phyloP scores from a whole-genome alignment of 2,113 vertebrate genomes.

The Cygnus atratus region DNA sequence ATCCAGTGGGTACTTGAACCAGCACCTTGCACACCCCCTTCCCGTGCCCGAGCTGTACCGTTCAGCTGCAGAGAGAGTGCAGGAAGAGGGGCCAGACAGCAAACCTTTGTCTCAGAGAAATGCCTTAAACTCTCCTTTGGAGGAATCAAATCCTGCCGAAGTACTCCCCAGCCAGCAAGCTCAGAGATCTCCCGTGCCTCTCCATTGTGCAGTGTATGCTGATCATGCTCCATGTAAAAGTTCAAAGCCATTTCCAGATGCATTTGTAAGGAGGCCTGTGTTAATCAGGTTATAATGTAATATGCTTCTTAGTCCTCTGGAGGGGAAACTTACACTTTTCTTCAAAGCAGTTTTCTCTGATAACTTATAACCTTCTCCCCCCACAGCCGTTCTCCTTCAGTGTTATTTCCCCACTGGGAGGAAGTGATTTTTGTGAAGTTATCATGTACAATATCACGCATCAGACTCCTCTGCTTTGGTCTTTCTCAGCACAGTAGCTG shows the following conservation, averaged over 20 bases:
- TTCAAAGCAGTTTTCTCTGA: constrained; percentile 74
- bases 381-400: neutral
- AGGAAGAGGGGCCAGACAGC: neutral
- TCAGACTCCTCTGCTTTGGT: neutral
- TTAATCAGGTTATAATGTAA: constrained; percentile 75
- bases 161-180: neutral
- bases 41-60: rapidly evolving
- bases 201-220: neutral
- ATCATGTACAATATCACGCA: neutral
- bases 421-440: neutral
- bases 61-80: neutral
- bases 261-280: constrained; percentile 71
- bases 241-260: constrained; percentile 76
- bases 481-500: neutral
- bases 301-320: constrained; percentile 61
- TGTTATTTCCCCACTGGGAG: neutral
- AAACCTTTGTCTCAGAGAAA: neutral
- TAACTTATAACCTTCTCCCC: constrained; percentile 28
- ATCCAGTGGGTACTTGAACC: neutral
- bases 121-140: neutral
- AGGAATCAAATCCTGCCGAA: neutral
- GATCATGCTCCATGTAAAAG: constrained; percentile 63
- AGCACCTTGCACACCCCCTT: neutral
- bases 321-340: constrained; percentile 67
- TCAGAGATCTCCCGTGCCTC: neutral